Evolutionary conservation across 1,140 invertebrate genomes (phyloP).

Genomic region (Saxidomus purpurata): DNA sequence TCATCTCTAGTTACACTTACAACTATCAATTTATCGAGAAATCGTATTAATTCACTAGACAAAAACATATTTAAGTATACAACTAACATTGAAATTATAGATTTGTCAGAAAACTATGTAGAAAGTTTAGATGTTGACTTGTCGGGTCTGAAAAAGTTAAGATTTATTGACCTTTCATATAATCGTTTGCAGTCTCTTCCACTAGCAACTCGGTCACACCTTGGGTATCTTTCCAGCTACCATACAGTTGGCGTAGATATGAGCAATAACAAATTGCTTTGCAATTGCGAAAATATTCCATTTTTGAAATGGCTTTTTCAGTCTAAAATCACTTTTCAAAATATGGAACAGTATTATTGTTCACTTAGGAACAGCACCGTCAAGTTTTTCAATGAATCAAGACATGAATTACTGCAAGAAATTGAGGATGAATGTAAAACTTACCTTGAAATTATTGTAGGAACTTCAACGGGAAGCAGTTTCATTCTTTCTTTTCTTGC

Average conservation of each 20-base stretch:
- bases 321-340: not conserved
- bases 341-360: slow-evolving; percentile 36
- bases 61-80: slow-evolving; percentile 40
- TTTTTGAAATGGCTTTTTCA: slow-evolving; percentile 56
- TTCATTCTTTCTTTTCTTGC: slow-evolving; percentile 29
- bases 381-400: not conserved
- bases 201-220: not conserved
- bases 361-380: not conserved
- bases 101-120: slow-evolving; percentile 56
- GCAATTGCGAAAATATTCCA: slow-evolving; percentile 45
- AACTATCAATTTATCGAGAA: slow-evolving; percentile 30
- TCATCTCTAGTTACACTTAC: not conserved
- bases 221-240: not conserved
- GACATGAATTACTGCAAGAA: not conserved
- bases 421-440: slow-evolving; percentile 28
- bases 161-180: slow-evolving; percentile 30
- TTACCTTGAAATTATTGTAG: slow-evolving; percentile 49
- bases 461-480: not conserved
- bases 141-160: not conserved
- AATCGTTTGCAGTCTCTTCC: slow-evolving; percentile 30
- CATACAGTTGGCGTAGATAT: slow-evolving; percentile 22
- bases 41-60: slow-evolving; percentile 29
- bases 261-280: slow-evolving; percentile 36
- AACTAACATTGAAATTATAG: not conserved
- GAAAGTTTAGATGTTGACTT: slow-evolving; percentile 26